Base-by-base conservation (phyloP, 2,888 invertebrate species). In the Lithophane socia region DNA sequence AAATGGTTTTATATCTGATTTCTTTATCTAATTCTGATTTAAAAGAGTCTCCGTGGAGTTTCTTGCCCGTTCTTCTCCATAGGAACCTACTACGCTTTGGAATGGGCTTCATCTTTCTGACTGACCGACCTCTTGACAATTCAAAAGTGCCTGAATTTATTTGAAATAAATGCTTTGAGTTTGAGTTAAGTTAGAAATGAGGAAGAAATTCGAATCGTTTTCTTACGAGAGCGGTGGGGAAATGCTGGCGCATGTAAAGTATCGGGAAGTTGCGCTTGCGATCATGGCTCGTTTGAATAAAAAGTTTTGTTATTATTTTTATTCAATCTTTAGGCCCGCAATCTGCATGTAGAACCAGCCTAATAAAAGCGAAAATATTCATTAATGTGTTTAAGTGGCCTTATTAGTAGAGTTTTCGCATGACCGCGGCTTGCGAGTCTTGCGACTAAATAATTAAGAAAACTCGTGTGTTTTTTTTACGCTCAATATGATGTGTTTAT, bases 351-450 rank as follows among this genome's bases (percentile, higher is more conserved):
- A 75, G n/a, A 73, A 49, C 56, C 47, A 74, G 74, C 83, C 58
- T 83, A 64, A 76, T 56, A 47, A 73, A 12, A 72, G 61, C 42
- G n/a, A 72, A 85, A 74, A 82, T 74, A 72, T 82, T 82, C 61
- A 85, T 81, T 68, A 80, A 77, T 49, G 77, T 64, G 54, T 67
- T 68, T 63, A 75, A 67, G 52, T 76, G 64, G 67, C 66, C 69
- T 77, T 86, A 75, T 78, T 77, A 81, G 65, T 68, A 58, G 65
- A 73, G 72, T 79, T 81, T 81, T 87, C 68, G 86, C 86, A 87
- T 84, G 83, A 81, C 86, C 56, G 60, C 29, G 29, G 29, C 70
- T 65, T 79, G 58, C 78, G 77, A 68, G 37, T 37, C 68, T 63
- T 79, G 58, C 78, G 77, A 68, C 64, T 29, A 79, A 79, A 77